Percentiles rank a stretch among this genome's conserved stretches.
Conservation (phyloP, 2,797 vertebrate species). For the Lutjanus argentimaculatus region DNA sequence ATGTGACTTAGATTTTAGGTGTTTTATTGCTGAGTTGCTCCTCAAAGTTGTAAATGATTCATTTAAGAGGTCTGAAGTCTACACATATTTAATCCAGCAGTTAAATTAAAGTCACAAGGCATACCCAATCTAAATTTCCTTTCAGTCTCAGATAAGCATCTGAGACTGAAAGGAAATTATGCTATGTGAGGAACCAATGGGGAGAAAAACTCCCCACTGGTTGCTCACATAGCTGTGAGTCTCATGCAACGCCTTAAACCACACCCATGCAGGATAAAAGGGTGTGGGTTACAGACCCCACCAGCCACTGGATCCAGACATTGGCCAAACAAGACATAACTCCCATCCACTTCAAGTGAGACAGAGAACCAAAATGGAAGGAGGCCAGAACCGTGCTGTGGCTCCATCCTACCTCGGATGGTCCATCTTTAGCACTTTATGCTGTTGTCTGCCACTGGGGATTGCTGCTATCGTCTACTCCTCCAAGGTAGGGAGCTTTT, state of each 20-base stretch:
- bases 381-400: slow-evolving; percentile 1
- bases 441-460: slow-evolving; percentile 82
- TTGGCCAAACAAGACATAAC: not conserved
- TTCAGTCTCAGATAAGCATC: too few species aligned
- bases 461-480: slow-evolving; percentile 80
- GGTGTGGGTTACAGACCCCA: not conserved
- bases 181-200: not conserved
- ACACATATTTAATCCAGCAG: too few species aligned
- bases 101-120: too few species aligned
- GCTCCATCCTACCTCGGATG: slow-evolving; percentile 71
- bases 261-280: slow-evolving; percentile 66
- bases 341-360: not conserved
- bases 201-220: not conserved
- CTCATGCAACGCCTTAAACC: slow-evolving; percentile 23
- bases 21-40: too few species aligned
- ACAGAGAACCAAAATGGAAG: slow-evolving; percentile 63
- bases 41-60: too few species aligned
- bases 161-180: too few species aligned
- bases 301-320: slow-evolving; percentile 2
- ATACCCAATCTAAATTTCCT: too few species aligned
- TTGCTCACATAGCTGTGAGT: not conserved
- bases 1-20: too few species aligned
- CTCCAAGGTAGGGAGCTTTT: slow-evolving; percentile 65
- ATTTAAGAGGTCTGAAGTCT: too few species aligned
- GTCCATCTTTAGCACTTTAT: slow-evolving; percentile 82